phyloP scores from a whole-genome alignment of 2,113 vertebrate genomes.

The Probosciger aterrimus region DNA sequence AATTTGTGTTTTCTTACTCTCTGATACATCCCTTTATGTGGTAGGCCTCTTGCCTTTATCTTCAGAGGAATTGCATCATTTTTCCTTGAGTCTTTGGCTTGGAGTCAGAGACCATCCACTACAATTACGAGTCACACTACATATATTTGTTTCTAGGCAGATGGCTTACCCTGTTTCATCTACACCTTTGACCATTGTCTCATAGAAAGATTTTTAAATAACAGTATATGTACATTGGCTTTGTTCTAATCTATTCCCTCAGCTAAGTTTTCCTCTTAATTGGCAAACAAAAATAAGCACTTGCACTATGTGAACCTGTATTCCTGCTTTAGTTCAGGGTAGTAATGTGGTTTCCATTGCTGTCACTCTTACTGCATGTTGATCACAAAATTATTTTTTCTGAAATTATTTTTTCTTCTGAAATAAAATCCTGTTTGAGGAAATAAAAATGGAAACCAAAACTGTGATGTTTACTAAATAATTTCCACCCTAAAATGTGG shows the following conservation, averaged over 20 bases:
- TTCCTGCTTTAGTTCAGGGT: not conserved
- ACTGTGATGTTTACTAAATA: rapidly evolving
- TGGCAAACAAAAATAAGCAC: not conserved
- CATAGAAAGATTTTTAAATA: not conserved
- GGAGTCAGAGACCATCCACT: not conserved
- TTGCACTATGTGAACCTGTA: not conserved
- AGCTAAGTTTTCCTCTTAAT: not conserved
- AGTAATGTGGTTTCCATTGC: not conserved
- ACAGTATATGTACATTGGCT: not conserved
- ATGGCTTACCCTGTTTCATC: not conserved
- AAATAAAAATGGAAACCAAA: not conserved
- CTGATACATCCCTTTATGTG: not conserved
- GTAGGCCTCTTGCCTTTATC: not conserved
- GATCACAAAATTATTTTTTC: not conserved
- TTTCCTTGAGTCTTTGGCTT: not conserved
- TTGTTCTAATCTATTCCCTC: not conserved
- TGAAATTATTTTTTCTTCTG: not conserved
- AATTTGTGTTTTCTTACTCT: not conserved
- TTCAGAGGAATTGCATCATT: not conserved
- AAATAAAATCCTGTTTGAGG: not conserved
- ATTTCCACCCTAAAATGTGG: not conserved
- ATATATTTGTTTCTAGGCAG: rapidly evolving
- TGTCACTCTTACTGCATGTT: rapidly evolving
- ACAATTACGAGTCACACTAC: not conserved
- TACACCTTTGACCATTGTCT: not conserved